Base-by-base conservation (phyloP, 1,140 invertebrate species). In the Pogonomyrmex californicus region DNA sequence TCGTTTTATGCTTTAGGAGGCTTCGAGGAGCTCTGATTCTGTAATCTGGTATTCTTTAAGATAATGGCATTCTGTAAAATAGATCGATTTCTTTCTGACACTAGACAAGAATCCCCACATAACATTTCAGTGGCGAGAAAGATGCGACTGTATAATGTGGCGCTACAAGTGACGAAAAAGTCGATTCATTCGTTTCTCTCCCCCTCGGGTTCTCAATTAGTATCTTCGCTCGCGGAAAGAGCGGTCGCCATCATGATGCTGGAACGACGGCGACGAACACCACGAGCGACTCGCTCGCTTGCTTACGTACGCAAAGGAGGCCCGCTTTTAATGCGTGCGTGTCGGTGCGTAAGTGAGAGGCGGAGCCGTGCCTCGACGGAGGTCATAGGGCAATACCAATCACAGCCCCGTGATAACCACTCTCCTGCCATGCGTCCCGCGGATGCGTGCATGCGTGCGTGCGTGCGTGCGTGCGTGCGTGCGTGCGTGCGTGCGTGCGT, bases 311-410 rank as follows among this genome's bases (percentile, higher is more conserved):
- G 79, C 78, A 75, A 88, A 79, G 68, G 65, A 60, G 65, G 58
- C 33, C 68, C 56, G 73, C 85, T 87, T 83, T 86, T 81, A 87
- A 87, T 83, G 88, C 60, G 85, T 87, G 77, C 87, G 87, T 91
- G 88, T 78, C 73, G 83, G 76, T 92, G 91, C 91, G 91, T 91
- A 92, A 93, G 85, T 90, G 91, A 92, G 91, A 93, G 93, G 93
- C 93, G 93, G 93, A 93, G 93, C 90, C 66, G 91, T 88, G 41
- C 82, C 88, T 85, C 38, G 51, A 30, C 85, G 71, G 90, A 88
- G 93, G 93, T 93, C 92, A 93, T 88, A 93, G 92, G 92, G 89
- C 92, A 93, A 83, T 91, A 87, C 93, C 93, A 93, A 93, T 93
- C 93, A 90, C 92, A 87, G 86, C 83, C 77, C 81, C 82, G 66